phyloP scores from a whole-genome alignment of 2,113 vertebrate species.

The Hippocampus barbouri region DNA sequence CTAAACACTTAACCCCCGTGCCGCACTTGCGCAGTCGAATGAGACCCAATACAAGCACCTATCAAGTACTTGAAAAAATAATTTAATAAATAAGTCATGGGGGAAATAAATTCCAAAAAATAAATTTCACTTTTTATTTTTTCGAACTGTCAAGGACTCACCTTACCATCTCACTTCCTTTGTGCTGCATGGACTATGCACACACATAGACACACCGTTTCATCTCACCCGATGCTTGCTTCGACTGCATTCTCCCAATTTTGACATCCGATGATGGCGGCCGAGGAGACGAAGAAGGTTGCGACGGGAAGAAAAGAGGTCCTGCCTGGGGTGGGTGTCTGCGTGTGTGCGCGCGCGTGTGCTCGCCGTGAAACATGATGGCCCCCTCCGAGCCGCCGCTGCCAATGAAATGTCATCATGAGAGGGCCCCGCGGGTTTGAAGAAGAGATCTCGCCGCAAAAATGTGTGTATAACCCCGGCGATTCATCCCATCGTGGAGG shows the following conservation, averaged over 20 bases:
- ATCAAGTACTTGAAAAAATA: no score
- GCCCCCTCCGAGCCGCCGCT: neutral
- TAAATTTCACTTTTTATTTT: no score
- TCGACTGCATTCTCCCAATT: neutral
- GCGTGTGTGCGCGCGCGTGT: neutral
- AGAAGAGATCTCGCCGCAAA: neutral
- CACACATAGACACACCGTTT: neutral
- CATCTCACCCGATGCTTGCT: neutral
- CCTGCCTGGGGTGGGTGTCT: neutral
- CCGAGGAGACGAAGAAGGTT: neutral
- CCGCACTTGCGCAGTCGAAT: no score
- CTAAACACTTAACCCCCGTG: no score
- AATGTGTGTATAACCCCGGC: neutral
- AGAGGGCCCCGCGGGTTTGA: constrained; percentile 1
- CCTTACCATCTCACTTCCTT: no score
- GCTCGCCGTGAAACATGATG: neutral
- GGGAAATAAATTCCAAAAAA: no score
- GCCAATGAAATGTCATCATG: constrained; percentile 1
- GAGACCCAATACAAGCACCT: no score
- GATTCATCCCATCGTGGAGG: neutral
- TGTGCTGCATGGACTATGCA: neutral
- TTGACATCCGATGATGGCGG: neutral
- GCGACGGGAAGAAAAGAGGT: neutral
- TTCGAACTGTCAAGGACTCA: no score
- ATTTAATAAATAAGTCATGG: no score